Conservation (phyloP, 1,140 invertebrate genomes). For the Bombus picipes region DNA sequence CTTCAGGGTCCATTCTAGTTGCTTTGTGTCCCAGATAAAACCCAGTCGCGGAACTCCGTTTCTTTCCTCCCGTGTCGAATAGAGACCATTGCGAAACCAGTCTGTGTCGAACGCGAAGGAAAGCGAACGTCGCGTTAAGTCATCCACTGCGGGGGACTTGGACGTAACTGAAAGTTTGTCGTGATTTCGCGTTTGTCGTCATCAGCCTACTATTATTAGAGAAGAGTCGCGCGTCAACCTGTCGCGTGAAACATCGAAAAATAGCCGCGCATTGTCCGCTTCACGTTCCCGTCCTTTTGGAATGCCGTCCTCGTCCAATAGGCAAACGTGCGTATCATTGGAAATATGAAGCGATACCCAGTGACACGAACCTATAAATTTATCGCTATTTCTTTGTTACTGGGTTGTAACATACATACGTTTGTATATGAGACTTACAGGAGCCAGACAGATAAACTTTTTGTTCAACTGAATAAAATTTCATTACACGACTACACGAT, state of each 20-base stretch:
- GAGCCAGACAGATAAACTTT: no score
- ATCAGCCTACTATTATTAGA: conserved; percentile 21
- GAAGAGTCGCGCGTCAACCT: background rate
- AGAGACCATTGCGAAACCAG: conserved; percentile 21
- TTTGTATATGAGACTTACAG: no score
- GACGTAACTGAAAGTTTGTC: background rate
- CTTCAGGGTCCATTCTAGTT: background rate
- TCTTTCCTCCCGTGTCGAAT: background rate
- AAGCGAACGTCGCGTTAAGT: conserved; percentile 30
- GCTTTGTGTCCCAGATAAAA: conserved; percentile 9
- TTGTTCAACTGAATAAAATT: no score
- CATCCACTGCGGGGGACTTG: background rate
- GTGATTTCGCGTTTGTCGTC: conserved; percentile 14
- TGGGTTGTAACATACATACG: background rate
- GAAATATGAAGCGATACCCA: background rate
- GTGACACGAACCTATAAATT: background rate
- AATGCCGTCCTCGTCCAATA: conserved; percentile 17
- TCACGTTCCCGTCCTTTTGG: background rate
- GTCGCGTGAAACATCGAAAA: conserved; percentile 16
- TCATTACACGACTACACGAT: no score
- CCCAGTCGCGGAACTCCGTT: background rate
- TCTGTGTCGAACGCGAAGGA: background rate
- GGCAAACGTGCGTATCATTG: background rate
- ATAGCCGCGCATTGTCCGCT: background rate
- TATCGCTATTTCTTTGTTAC: background rate